Evolutionary conservation across 2,113 vertebrate genomes (phyloP).

Genomic region (Campylomormyrus tamandua): DNA sequence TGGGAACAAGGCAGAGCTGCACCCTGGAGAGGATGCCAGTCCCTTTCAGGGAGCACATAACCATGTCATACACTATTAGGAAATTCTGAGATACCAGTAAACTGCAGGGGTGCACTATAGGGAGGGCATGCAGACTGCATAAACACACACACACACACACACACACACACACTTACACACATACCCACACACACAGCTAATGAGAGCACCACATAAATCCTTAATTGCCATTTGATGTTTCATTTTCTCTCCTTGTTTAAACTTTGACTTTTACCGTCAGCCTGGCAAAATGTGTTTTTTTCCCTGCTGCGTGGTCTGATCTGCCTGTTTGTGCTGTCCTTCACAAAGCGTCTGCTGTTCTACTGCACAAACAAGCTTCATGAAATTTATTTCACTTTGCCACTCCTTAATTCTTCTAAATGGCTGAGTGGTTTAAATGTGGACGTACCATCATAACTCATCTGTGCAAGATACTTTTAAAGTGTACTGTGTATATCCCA

Average conservation of each 20-base stretch:
- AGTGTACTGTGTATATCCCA: not conserved
- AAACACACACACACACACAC: not conserved
- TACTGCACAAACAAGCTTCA: not conserved
- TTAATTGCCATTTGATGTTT: not conserved
- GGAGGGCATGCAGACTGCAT: not conserved
- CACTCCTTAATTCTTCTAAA: not conserved
- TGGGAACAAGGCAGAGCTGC: not conserved
- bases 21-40: not conserved
- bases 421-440: not conserved
- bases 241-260: not conserved
- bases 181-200: not conserved
- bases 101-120: not conserved
- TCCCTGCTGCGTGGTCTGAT: not conserved
- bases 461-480: not conserved
- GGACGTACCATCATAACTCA: not conserved
- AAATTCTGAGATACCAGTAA: not conserved
- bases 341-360: not conserved
- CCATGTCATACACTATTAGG: not conserved
- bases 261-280: not conserved
- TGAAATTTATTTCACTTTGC: not conserved
- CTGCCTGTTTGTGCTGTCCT: not conserved
- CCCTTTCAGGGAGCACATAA: not conserved
- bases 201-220: not conserved
- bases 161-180: not conserved
- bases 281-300: not conserved